Conservation (phyloP, 37 sponge, comb jelly and placozoan genomes). For the Spongia lamella region DNA sequence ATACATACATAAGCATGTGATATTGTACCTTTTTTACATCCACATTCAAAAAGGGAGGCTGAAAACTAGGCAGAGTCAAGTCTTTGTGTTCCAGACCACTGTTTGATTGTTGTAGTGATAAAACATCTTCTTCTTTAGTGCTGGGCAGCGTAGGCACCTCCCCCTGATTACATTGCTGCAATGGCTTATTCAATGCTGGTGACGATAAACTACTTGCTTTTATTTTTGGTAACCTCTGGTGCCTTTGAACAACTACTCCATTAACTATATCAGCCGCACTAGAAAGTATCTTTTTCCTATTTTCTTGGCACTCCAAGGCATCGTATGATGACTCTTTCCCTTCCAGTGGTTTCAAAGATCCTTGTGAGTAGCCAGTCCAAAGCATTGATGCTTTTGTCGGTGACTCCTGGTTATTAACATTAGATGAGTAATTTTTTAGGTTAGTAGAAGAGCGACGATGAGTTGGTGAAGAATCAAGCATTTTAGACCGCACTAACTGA, state of each 20-base stretch:
- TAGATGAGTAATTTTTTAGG: no score
- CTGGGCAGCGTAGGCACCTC: no score
- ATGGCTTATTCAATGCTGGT: no score
- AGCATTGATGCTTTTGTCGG: neutral
- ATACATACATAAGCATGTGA: no score
- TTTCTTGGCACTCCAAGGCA: neutral
- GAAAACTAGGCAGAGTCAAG: constrained; percentile 6
- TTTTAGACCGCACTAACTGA: no score
- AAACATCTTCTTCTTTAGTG: no score
- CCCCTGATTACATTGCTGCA: no score
- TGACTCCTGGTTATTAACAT: neutral
- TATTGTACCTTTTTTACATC: constrained; percentile 1
- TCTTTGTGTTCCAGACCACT: neutral
- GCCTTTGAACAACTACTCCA: no score
- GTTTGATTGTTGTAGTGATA: neutral
- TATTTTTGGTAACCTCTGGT: no score
- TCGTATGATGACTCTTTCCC: neutral
- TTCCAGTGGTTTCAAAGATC: constrained; percentile 25
- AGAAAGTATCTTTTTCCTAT: neutral
- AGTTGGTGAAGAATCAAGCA: no score
- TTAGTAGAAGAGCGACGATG: no score
- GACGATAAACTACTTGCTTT: no score
- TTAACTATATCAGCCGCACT: neutral
- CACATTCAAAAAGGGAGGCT: constrained; percentile 9
- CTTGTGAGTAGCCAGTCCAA: constrained; percentile 32